Base-by-base conservation (phyloP, 2,113 vertebrate genomes). In the Poeciliopsis turrubarensis region DNA sequence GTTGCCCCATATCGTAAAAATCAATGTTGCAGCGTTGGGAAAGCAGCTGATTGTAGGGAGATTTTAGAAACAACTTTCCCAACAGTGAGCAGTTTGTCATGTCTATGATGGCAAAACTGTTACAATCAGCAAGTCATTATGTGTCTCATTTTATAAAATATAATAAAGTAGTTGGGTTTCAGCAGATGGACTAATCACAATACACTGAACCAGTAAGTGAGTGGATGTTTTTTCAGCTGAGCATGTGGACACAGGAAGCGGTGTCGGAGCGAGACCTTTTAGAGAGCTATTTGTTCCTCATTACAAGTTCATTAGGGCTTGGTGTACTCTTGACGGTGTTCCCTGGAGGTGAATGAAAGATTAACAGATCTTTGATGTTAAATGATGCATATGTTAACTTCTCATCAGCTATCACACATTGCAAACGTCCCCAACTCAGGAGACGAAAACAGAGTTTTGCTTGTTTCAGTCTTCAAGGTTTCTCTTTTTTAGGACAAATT, bases 301-400 rank as follows among this genome's bases (percentile, higher is more conserved):
- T 92, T 92, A 87, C 73, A 68, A 84, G 81, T 91, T 87, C 87
- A 89, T 93, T 92, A 80, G 78, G 70, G 78, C 81, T 84, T 85
- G 70, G 65, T 85, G 69, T 78, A 75, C 76, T 83, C 87, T 80
- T 85, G 71, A 86, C 3, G 67, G 65, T 77, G 82, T 47, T 47
- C 82, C 89, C 83, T 77, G 31, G 79, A 88, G 89, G 87, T 78
- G 86, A 89, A 92, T 88, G 72, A 91, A 93, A 91, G 88, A 93
- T 92, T 89, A 83, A 90, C 87, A 85, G 77, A 86, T 91, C 77
- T 91, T 90, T 85, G 86, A 77, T 57, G 51, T 57, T n/a, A 57
- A 57, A 57, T 57, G 51, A 57, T n/a, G 51, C 86, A 91, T 85
- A 89, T 90, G 89, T 90, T 92, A 87, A 65, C 84, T 80, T 90